A percentile compares a stretch with the other conserved stretches of the same genome.
Evolutionary conservation across 2,888 invertebrate genomes (phyloP).

Genomic region (Melikaiella ostensackeni): DNA sequence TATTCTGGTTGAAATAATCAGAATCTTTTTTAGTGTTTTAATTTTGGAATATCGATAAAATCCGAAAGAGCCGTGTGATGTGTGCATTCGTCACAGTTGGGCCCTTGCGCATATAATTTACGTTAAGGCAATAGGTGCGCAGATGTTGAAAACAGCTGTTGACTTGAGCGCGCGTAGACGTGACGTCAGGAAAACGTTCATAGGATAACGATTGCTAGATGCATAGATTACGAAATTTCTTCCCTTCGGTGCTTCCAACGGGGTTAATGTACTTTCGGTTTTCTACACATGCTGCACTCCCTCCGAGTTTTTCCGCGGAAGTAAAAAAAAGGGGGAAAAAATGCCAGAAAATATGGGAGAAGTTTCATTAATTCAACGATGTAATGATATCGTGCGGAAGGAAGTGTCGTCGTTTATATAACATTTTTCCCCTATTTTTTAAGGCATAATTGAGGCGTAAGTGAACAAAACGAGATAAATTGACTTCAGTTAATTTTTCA

Average conservation of each 20-base stretch:
- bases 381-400: neutral
- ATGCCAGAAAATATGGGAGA: neutral
- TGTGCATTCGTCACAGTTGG: slow-evolving; percentile 58
- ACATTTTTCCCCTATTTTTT: neutral
- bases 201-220: slow-evolving; percentile 49
- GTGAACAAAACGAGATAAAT: no score
- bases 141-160: slow-evolving; percentile 61
- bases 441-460: no score
- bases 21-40: no score
- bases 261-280: slow-evolving; percentile 47
- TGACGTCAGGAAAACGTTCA: slow-evolving; percentile 56
- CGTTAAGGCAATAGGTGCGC: slow-evolving; percentile 55
- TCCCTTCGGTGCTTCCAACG: slow-evolving; percentile 44
- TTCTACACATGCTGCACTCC: neutral
- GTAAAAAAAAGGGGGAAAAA: neutral
- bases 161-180: slow-evolving; percentile 51
- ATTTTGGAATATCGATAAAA: no score
- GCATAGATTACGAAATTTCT: slow-evolving; percentile 52
- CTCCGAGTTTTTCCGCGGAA: neutral
- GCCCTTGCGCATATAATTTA: slow-evolving; percentile 59
- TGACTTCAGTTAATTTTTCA: no score
- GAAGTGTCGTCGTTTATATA: neutral
- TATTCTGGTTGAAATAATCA: no score
- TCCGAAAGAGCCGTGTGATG: neutral
- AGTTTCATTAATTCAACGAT: neutral